Conservation (phyloP, 2,888 invertebrate genomes). For the Folsomia candida region DNA sequence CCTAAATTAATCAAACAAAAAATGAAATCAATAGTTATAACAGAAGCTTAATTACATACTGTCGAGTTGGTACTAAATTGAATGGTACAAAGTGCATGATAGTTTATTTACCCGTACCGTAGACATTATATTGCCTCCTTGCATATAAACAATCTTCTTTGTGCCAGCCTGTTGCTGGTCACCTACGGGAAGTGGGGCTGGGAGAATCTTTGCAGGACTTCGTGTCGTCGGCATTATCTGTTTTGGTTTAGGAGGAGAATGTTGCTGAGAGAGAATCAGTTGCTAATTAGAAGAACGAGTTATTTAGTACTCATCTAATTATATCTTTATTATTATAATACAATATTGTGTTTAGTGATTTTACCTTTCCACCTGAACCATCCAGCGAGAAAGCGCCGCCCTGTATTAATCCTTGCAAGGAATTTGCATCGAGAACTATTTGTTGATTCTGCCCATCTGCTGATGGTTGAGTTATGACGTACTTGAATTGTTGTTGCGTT, state of each 20-base stretch:
- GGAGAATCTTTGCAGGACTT: conserved; percentile 69
- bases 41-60: too few relatives aligned
- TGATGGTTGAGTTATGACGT: conserved; percentile 40
- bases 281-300: conserved; percentile 21
- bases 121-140: conserved; percentile 51
- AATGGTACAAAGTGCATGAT: too few relatives aligned
- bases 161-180: conserved; percentile 52
- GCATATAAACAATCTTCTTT: conserved; percentile 59
- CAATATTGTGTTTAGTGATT: too few relatives aligned
- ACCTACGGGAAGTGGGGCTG: conserved; percentile 58
- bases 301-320: not conserved
- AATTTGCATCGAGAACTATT: conserved; percentile 46
- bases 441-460: conserved; percentile 43
- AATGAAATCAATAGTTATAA: too few relatives aligned
- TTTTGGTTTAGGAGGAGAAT: conserved; percentile 56
- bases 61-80: too few relatives aligned
- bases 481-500: conserved; percentile 28
- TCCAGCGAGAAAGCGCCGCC: conserved; percentile 43
- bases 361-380: conserved; percentile 43
- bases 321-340: not conserved
- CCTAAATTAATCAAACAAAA: conserved; percentile 52
- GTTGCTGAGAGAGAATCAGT: conserved; percentile 35
- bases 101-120: too few relatives aligned
- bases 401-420: conserved; percentile 47
- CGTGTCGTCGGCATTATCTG: conserved; percentile 57